Base-by-base conservation (phyloP, 2,888 invertebrate species). In the Myathropa florea region DNA sequence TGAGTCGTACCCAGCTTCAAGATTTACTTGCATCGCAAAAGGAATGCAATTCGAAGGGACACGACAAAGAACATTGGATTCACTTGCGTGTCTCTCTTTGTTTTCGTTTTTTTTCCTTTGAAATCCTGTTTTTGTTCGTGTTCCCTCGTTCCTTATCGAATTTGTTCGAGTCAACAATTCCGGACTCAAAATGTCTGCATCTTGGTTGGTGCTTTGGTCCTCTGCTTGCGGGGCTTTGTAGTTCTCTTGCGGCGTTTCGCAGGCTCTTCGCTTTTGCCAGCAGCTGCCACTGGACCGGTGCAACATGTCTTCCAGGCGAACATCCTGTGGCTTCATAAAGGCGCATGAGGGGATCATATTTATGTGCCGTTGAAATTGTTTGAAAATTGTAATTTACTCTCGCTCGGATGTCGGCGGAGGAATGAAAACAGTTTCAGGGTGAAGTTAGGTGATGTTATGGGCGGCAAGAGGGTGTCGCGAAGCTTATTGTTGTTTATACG, bases 201-300 rank as follows among this genome's bases (percentile, higher is more conserved):
- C 46, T 4, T 18, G 46, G 46, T 46, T 46, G 39, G 39, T 39
- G 39, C 39, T 39, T 39, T 39, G 39, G 39, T 39, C n/a, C 39
- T 39, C 28, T 28, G 28, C 6, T 4, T 36, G 30, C 60, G n/a
- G 39, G 18, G 53, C 23, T 10, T 1, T n/a, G 14, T 7, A 10
- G 12, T 4, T 63, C 33, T 21, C 28, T 63, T 63, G 24, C 9
- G 61, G 39, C 60, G 30, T 26, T 60, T 14, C 24, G 60, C 59
- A 46, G 67, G 59, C 28, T 33, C 33, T 18, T 63, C 18, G 12
- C 33, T 28, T 33, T n/a, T 26, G 57, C 36, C 68, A 30, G n/a
- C 77, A 77, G 67, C 77, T 77, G 77, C 68, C 68, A 33, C 53
- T 68, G 77, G 53, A 77, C 60, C 77, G 68, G 61, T 77, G 76